A percentile compares a stretch with the other conserved stretches of the same genome.
These are phyloP conservation scores for Penaeus japonicus DNA, from an alignment of 1,140 invertebrate genomes.

Conservation along the genomic window DNA sequence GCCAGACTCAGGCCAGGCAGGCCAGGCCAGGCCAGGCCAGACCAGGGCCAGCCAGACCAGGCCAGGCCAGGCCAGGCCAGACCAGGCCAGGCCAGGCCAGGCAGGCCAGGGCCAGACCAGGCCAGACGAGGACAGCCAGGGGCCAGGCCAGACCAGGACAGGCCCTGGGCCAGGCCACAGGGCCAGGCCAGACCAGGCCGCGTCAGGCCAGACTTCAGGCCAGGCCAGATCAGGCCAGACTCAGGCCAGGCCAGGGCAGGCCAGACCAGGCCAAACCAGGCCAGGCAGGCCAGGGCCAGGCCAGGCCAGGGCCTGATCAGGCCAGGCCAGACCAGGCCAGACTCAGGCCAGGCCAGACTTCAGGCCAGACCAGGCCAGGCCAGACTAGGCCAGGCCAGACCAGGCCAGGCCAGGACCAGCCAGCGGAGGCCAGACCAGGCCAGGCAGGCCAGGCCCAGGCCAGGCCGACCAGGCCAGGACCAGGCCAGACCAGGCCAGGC, in stretches of 20 bases:
- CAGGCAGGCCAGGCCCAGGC: constrained; percentile 23
- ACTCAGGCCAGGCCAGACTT: constrained; percentile 10
- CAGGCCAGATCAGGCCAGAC: constrained; percentile 24
- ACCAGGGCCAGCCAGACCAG: constrained; percentile 10
- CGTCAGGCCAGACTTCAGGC: constrained; percentile 54
- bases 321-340: constrained; percentile 30
- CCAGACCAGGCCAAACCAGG: constrained; percentile 5
- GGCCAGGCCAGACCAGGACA: constrained; percentile 26
- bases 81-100: constrained; percentile 31
- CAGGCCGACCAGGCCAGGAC: constrained; percentile 6
- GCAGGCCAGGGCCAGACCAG: constrained; percentile 13
- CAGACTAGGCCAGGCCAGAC: constrained; percentile 24
- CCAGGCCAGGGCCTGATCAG: constrained; percentile 9
- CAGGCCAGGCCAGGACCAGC: constrained; percentile 1
- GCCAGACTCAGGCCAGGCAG: background rate
- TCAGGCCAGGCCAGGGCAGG: constrained; percentile 14
- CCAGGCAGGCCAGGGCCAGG: constrained; percentile 17
- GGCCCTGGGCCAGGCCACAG: constrained; percentile 34
- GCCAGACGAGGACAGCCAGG: constrained; percentile 14
- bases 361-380: constrained; percentile 30
- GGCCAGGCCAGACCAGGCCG: constrained; percentile 56
- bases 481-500: constrained; percentile 21
- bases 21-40: constrained; percentile 47
- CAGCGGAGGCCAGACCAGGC: constrained; percentile 24
- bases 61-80: constrained; percentile 7